Conservation (phyloP, 2,113 vertebrate genomes). For the Charina bottae region DNA sequence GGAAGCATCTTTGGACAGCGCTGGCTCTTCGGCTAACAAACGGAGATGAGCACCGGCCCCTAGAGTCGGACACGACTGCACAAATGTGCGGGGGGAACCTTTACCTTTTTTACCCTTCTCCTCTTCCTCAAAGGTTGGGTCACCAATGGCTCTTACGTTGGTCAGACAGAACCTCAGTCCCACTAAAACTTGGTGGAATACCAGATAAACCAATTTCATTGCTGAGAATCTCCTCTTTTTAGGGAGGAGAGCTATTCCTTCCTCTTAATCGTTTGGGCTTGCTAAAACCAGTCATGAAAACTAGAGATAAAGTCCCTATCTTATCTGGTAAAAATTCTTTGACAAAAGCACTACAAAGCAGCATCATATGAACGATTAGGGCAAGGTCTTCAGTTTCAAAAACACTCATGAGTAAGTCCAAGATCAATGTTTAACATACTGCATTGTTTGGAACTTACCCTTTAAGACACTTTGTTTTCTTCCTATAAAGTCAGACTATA, state of each 20-base stretch:
- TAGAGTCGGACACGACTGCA: too few relatives aligned
- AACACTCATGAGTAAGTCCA: background rate
- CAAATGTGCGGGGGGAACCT: too few relatives aligned
- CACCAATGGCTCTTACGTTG: background rate
- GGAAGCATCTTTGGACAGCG: too few relatives aligned
- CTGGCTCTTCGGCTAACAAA: too few relatives aligned
- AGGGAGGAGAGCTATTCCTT: background rate
- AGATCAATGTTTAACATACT: background rate
- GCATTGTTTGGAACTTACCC: background rate
- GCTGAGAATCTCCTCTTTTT: background rate
- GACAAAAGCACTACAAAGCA: background rate
- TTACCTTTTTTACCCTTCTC: too few relatives aligned
- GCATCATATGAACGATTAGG: background rate
- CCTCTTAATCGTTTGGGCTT: background rate
- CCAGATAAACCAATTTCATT: background rate
- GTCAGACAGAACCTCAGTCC: too few relatives aligned
- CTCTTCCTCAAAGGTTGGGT: background rate
- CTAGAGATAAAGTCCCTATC: background rate
- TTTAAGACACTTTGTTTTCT: background rate
- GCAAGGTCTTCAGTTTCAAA: background rate
- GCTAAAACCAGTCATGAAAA: background rate
- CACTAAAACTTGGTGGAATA: background rate
- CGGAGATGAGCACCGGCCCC: too few relatives aligned
- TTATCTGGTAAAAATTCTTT: background rate
- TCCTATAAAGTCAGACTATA: background rate